phyloP scores from a whole-genome alignment of 1,140 invertebrate species.

The Cyrtorhinus lividipennis region DNA sequence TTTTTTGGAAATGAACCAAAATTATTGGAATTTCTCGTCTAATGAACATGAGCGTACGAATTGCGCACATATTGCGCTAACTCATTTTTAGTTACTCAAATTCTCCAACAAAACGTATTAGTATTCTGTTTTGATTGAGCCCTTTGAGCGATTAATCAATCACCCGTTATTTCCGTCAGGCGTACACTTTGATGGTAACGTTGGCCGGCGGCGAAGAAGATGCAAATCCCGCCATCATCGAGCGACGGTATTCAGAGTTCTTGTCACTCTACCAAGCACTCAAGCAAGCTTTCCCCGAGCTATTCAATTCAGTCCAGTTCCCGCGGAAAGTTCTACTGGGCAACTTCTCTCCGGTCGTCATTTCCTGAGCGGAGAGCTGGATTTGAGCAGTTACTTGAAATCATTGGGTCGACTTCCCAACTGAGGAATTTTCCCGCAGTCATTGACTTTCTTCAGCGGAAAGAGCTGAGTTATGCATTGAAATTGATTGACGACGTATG shows the following conservation, averaged over 20 bases:
- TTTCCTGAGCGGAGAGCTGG: slow-evolving; percentile 47
- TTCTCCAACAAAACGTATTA: no score
- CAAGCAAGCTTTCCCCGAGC: slow-evolving; percentile 40
- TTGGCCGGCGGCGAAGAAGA: slow-evolving; percentile 37
- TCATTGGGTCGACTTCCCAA: slow-evolving; percentile 39
- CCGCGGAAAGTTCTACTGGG: slow-evolving; percentile 57
- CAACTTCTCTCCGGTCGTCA: slow-evolving; percentile 57
- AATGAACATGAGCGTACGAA: no score
- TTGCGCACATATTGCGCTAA: no score
- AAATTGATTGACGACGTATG: slow-evolving; percentile 41
- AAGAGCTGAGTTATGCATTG: slow-evolving; percentile 45
- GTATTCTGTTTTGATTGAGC: no score
- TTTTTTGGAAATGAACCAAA: no score
- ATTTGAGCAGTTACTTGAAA: slow-evolving; percentile 52
- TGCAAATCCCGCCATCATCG: slow-evolving; percentile 43
- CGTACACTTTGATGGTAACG: slow-evolving; percentile 41
- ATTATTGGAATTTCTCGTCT: no score
- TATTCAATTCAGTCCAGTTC: slow-evolving; percentile 44
- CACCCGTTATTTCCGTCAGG: slow-evolving; percentile 19
- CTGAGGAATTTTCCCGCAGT: slow-evolving; percentile 44
- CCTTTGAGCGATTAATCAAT: neutral
- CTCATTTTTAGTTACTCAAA: no score
- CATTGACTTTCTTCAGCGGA: slow-evolving; percentile 49
- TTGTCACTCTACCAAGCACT: slow-evolving; percentile 47
- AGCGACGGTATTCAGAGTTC: slow-evolving; percentile 63